Base-by-base conservation (phyloP, 2,888 invertebrate genomes). In the Stictocephala bisonia region DNA sequence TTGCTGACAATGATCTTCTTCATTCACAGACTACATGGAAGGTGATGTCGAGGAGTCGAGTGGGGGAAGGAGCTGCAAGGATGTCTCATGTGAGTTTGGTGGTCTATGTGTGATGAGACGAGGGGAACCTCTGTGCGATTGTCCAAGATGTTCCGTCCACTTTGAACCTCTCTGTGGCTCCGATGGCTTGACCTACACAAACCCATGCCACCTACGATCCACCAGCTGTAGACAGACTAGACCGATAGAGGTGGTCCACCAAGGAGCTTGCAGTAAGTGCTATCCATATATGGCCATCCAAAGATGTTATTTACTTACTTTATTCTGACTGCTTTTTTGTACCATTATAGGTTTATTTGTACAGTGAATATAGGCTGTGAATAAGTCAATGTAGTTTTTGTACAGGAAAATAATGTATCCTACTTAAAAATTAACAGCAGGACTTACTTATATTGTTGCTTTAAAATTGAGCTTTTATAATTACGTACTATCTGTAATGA, bases 141-240 rank as follows among this genome's bases (percentile, higher is more conserved):
- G 96, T 84, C 94, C 94, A 41, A 88, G 89, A 58, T 94, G 94
- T 83, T 90, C 93, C 70, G 90, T 91, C 79, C 93, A 94, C 85
- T 94, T 93, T 84, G 90, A 91, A 77, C 94, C 94, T 18, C 93
- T 94, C 41, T 94, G 94, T 83, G 94, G 93, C 77, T 90, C 91
- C 66, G 93, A 93, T 84, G 93, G 93, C 78, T 91, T 92, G 82
- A 91, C 92, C 70, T 95, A 90, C 87, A 91, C 91, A 77, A 94
- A 94, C 86, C 90, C 91, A 80, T 95, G 94, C 85, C 91, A 92
- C 84, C 88, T 95, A 79, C 89, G 91, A 82, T 86, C 91, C 72
- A 92, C 93, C 82, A 91, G 93, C n/a, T 95, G 94, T 84, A 88
- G 91, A 75, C 90, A 90, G 80, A 88, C 90, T 66, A 87, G 90